Evolutionary conservation across 2,888 invertebrate species (phyloP), one percentile per base, ranked within the genome.

Genomic region (Labia minor): DNA sequence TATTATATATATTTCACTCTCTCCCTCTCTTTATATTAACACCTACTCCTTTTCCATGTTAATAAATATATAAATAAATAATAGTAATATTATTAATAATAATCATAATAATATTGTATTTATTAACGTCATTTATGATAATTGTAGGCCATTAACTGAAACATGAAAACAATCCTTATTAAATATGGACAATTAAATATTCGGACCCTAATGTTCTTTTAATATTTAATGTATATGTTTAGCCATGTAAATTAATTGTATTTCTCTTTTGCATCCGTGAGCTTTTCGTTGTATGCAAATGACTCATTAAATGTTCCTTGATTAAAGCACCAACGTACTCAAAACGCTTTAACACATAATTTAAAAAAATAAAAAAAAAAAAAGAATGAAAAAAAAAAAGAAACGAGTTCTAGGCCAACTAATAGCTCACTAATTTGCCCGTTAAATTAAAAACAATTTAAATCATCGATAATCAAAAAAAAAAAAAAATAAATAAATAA

Each of bases 171-270:
- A 64, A 26, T 64, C 64, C 21, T 64, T 33, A 64, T 64, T 64
- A 64, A 64, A 33, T 64, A 64, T 64, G 64, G 26, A 21, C 64
- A 64, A 64, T 64, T 21, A 64, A 26, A 64, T 49, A 49, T 49
- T 49, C 49, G 49, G 49, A 49, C 49, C 4, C 49, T 49, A 49
- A 49, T 49, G 49, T 49, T 49, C 49, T 49, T 49, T 49, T 49
- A 49, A 49, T 49, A 49, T 49, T 49, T 49, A 49, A 49, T 49
- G 49, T 49, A 49, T 49, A 49, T 49, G 49, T 49, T 49, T 49
- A 49, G 16, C 49, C 49, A 49, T 49, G 49, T 49, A 49, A 49
- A 49, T 49, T 49, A 49, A 49, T 49, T 49, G 49, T 49, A 49
- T 49, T 49, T 49, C 14, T 49, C 49, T 11, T 49, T 49, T 14